Base-by-base conservation (phyloP, 2,113 vertebrate species). In the Cochlearius cochlearius region DNA sequence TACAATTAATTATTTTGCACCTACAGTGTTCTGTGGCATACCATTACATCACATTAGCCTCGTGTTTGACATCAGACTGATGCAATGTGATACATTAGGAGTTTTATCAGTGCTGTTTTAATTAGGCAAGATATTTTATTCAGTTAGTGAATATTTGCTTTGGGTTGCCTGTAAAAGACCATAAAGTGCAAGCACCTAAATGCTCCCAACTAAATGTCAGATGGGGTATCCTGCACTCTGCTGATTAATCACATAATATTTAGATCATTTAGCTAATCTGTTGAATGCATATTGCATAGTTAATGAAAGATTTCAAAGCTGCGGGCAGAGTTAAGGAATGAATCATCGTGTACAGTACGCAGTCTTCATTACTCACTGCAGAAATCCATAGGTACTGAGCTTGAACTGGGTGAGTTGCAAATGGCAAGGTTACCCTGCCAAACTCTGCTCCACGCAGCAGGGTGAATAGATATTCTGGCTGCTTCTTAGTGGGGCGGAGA, bases 261-360 rank as follows among this genome's bases (percentile, higher is more conserved):
- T 86, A 86, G 90, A 93, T 93, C 5, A 83, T 85, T 92, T 95
- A 83, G 50, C 58, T 86, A 80, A 96, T 88, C 77, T 66, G 32
- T 88, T 88, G 82, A 92, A 90, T 75, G 53, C 32, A 21, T 90
- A 90, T 92, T 30, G 20, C 80, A 73, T 20, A 75, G 78, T 59
- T 93, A 75, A 78, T 69, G 81, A 90, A 93, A 94, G 75, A 80
- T 41, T 90, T 96, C 67, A 86, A 88, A 86, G 64, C 69, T 92
- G 29, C 16, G 3, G 82, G 45, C 58, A 94, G 85, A 73, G 41
- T 79, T 69, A 41, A 79, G 74, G 26, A 73, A 63, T 94, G 81
- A 94, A 90, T 93, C 93, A 88, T 83, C 20, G 0, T 16, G 53
- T 64, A 45, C 15, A 58, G 69, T 38, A 72, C 41, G 49, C 23